Evolutionary conservation across 2,888 invertebrate species (phyloP), one percentile per base, ranked within the genome.

Genomic region (Ornithoptera priamus): DNA sequence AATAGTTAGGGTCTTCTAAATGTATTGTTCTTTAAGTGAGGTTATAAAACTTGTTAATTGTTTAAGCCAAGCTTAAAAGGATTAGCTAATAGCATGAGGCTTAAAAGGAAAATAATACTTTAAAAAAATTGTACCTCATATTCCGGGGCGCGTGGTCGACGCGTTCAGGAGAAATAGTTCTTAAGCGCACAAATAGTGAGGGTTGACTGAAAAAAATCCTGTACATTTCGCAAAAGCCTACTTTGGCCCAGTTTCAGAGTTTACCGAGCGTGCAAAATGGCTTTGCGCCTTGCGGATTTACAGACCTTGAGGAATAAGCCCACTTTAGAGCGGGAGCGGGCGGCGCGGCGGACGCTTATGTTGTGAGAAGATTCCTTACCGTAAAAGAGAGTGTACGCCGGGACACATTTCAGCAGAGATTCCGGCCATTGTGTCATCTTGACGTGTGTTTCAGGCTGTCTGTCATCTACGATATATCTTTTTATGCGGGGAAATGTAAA

Each of bases 231-330:
- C 85, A 81, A 85, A 89, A 90, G 89, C 90, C 90, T 87, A 88
- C 89, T 88, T 88, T 88, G 89, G 84, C 92, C 90, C 83, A 90
- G 86, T 90, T 92, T 84, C 85, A 84, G 84, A 89, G 87, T 90
- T 90, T 88, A 86, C 87, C 81, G 87, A 88, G 84, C 89, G 87
- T 85, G 85, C 86, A 86, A 85, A 89, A 90, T 90, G 85, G 85
- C 83, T 86, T 84, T 82, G 83, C 84, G 85, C 81, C 83, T 82
- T 81, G 80, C 81, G 87, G 88, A 88, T 88, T 89, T 88, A 81
- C 82, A 85, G 81, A 84, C 83, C 84, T 85, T 81, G 80, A 81
- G 30, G 81, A 80, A 85, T 84, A 75, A 75, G 71, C 73, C 74
- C 71, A 70, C 70, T 74, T 72, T 72, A 70, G 65, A 70, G 63